Base-by-base conservation (phyloP, 2,888 invertebrate genomes). In the Ophion ventricosus region DNA sequence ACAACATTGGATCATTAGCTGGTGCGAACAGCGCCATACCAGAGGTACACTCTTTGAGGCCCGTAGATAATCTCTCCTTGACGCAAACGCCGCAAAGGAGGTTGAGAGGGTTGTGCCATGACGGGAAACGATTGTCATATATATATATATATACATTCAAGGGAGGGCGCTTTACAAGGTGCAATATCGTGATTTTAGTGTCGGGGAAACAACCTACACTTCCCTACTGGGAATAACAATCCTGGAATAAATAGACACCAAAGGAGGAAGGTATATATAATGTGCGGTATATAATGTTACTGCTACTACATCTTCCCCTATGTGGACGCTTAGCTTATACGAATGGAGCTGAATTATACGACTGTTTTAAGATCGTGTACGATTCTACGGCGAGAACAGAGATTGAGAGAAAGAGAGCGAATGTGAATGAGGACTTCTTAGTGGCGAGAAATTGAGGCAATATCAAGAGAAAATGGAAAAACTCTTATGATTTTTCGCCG, bases 171-270 rank as follows among this genome's bases (percentile, higher is more conserved):
- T 77, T 83, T 80, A 80, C 83, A 77, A 72, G 83, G 80, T 80
- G 83, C 83, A 83, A 80, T 83, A 83, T 80, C 80, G 80, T 80
- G 83, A 80, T 83, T 83, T 83, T 73, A 83, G 76, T 77, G 57
- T 66, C 54, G 17, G 56, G 61, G 49, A 25, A 75, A 74, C 67
- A 74, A 20, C 56, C 20, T 26, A 59, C 54, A 25, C 61, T 67
- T 80, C 59, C 29, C 26, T 75, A 64, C 56, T 72, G 72, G 56
- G 72, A 56, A 56, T 73, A 73, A 77, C 73, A 74, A 83, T 63
- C 63, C 43, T n/a, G 61, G 59, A 76, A 67, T 64, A 70, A 75
- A 83, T 73, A 80, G 61, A 79, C 49, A 54, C 40, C 29, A 25
- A 69, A 29, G 59, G 23, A 49, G 56, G 26, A 63, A 73, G n/a